These are phyloP conservation scores for Anarhynchus alexandrinus DNA, from an alignment of 2,113 vertebrate species.

Conservation along the genomic window DNA sequence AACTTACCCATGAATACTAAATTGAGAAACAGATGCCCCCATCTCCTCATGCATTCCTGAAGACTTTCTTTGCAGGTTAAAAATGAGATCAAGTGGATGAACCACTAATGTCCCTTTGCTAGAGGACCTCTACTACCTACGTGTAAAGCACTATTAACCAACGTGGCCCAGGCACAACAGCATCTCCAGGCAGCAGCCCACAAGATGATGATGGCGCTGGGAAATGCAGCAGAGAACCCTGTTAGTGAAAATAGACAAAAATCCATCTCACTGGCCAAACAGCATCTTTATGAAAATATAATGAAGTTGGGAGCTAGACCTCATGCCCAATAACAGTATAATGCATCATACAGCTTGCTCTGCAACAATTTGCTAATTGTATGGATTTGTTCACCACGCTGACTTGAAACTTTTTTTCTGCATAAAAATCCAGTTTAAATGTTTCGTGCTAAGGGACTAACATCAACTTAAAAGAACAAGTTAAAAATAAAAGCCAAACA, in stretches of 20 bases:
- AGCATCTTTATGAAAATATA: background rate
- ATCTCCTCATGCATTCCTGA: background rate
- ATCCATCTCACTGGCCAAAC: background rate
- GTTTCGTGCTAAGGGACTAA: background rate
- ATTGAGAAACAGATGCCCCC: background rate
- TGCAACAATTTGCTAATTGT: background rate
- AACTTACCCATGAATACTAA: background rate
- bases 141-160: background rate
- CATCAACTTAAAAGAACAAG: background rate
- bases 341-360: background rate
- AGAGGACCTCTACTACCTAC: background rate
- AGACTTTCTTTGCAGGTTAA: background rate
- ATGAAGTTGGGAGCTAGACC: background rate
- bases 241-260: background rate
- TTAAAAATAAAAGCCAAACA: background rate
- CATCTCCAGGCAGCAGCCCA: background rate
- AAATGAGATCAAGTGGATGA: background rate
- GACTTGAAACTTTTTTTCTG: background rate
- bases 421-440: background rate
- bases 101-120: background rate
- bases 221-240: background rate
- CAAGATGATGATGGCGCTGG: fast-evolving
- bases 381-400: background rate
- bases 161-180: background rate
- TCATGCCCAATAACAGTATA: background rate